Conservation (phyloP, 2,888 invertebrate genomes). For the Eupithecia abbreviata region DNA sequence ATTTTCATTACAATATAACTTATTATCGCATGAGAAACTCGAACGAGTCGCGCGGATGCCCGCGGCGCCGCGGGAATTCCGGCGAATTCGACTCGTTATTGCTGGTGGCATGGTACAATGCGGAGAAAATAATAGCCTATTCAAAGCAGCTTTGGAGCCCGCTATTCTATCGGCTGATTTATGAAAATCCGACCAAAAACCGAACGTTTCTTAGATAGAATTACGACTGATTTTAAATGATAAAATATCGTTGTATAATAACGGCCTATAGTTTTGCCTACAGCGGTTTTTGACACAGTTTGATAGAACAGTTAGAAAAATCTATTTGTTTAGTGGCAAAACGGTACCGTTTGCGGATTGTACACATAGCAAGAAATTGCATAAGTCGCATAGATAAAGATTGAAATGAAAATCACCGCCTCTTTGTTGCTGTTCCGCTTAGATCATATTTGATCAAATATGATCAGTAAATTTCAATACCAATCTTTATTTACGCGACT, state of each 20-base stretch:
- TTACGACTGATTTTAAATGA: not conserved
- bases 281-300: not conserved
- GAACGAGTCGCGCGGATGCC: no score
- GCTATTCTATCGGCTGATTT: not conserved
- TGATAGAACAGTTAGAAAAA: not conserved
- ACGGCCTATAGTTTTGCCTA: not conserved
- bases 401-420: not conserved
- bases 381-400: not conserved
- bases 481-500: not conserved
- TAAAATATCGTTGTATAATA: not conserved
- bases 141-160: not conserved
- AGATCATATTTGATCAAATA: not conserved
- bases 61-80: no score
- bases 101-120: not conserved
- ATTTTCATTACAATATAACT: no score
- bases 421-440: not conserved
- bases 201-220: not conserved
- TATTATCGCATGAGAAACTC: no score
- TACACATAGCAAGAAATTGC: no score
- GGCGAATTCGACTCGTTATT: no score
- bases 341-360: not conserved
- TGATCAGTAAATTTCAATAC: not conserved
- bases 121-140: not conserved
- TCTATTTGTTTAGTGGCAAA: not conserved
- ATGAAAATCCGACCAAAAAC: not conserved